Conservation (phyloP, 1,140 invertebrate genomes). For the Ips nitidus region DNA sequence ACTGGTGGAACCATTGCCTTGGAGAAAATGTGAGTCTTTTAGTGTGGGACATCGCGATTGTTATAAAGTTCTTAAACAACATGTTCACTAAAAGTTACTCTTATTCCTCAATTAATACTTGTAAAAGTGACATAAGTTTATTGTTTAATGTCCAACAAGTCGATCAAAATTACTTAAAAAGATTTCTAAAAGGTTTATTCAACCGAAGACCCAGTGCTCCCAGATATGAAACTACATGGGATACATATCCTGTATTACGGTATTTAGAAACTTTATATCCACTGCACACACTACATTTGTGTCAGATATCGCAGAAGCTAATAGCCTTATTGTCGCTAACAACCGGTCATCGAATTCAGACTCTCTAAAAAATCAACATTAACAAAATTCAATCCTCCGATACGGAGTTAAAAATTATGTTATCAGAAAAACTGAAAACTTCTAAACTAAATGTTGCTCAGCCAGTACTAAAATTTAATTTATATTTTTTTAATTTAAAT, state of each 20-base stretch:
- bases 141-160: background rate
- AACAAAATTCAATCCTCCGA: no score
- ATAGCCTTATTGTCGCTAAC: background rate
- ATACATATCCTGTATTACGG: background rate
- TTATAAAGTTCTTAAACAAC: background rate
- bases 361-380: no score
- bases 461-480: no score
- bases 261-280: background rate
- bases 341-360: background rate
- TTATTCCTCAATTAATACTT: background rate
- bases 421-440: no score
- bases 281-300: background rate
- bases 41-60: no score
- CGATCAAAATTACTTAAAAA: constrained; percentile 1
- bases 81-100: background rate
- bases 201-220: background rate
- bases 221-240: background rate
- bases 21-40: background rate
- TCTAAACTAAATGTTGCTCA: no score
- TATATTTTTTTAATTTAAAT: no score
- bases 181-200: background rate
- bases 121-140: background rate
- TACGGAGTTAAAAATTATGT: no score
- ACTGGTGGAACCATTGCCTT: constrained; percentile 2
- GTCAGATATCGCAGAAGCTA: background rate